Base-by-base conservation (phyloP, 2,113 vertebrate genomes). In the Rhinopithecus roxellana region DNA sequence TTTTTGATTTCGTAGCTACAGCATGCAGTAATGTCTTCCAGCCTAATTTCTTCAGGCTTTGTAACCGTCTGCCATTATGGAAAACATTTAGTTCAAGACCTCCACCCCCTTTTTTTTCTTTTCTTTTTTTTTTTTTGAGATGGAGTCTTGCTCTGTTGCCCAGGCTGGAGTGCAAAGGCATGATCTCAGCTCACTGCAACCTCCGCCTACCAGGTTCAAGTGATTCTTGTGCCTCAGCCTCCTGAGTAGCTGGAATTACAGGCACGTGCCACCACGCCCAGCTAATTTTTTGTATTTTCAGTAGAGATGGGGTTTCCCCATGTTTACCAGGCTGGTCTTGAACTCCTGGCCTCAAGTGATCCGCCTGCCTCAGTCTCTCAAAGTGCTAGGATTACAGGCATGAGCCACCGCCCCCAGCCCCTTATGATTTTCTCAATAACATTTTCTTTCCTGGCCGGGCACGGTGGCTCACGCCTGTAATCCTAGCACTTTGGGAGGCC, bases 1-100 rank as follows among this genome's bases (percentile, higher is more conserved):
- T 95, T 96, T 83, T 57, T 97, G 35, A 84, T 90, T 84, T 92
- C 69, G 35, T 57, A 96, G 74, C 55, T 61, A 43, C 48, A 74
- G 61, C 79, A 77, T 83, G 38, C n/a, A 64, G 90, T 86, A 38
- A 75, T 64, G 67, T 95, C 70, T 80, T 79, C 74, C 40, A 82
- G 59, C n/a, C 50, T 82, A 17, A 81, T 89, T 85, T 92, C 90
- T 87, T 52, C 38, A 89, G 59, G 61, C 13, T 92, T 80, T 87
- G 75, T 69, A 86, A 86, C 25, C 5, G 25, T 74, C 45, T 75
- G 22, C 67, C 72, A 74, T 74, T 82, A 20, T 0, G 17, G 67
- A 81, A 90, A 80, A 92, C 14, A 52, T 7, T 78, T 84, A 78
- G 52, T 80, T 80, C 18, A 78, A 89, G 89, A 70, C 32, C 16